These are phyloP conservation scores for Caerostris extrusa DNA, from an alignment of 1,140 invertebrate genomes.

Conservation along the genomic window DNA sequence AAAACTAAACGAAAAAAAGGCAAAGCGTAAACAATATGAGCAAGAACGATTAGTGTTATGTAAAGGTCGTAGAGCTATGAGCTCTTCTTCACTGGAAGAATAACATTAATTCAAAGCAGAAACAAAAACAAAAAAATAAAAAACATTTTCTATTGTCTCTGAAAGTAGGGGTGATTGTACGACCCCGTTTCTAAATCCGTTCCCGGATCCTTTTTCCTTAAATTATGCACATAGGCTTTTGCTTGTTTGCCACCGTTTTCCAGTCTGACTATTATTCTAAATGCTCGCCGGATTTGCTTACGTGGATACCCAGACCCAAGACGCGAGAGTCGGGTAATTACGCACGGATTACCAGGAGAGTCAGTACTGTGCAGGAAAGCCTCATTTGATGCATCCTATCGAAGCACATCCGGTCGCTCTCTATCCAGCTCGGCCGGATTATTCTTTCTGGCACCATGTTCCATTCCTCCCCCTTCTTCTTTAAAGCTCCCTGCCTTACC, in stretches of 20 bases:
- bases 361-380: constrained; percentile 40
- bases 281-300: constrained; percentile 67
- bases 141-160: not conserved
- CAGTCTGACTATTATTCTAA: constrained; percentile 60
- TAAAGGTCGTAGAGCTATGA: not conserved
- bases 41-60: not conserved
- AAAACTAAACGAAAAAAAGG: not conserved
- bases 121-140: not conserved
- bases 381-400: constrained; percentile 56
- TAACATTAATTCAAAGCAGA: not conserved
- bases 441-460: constrained; percentile 24
- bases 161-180: not conserved
- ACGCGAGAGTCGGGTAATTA: constrained; percentile 60
- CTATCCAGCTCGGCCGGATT: constrained; percentile 51
- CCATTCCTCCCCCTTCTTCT: not conserved
- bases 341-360: constrained; percentile 54
- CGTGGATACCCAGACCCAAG: not conserved
- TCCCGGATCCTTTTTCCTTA: constrained; percentile 24
- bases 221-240: constrained; percentile 69
- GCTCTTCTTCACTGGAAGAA: not conserved
- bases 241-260: constrained; percentile 55
- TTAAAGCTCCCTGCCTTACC: constrained; percentile 48
- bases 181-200: constrained; percentile 18
- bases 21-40: constrained; percentile 14
- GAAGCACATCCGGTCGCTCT: constrained; percentile 4